A percentile compares a stretch with the other conserved stretches of the same genome.
phyloP scores from a whole-genome alignment of 2,113 vertebrate genomes.

The Oxyura jamaicensis region DNA sequence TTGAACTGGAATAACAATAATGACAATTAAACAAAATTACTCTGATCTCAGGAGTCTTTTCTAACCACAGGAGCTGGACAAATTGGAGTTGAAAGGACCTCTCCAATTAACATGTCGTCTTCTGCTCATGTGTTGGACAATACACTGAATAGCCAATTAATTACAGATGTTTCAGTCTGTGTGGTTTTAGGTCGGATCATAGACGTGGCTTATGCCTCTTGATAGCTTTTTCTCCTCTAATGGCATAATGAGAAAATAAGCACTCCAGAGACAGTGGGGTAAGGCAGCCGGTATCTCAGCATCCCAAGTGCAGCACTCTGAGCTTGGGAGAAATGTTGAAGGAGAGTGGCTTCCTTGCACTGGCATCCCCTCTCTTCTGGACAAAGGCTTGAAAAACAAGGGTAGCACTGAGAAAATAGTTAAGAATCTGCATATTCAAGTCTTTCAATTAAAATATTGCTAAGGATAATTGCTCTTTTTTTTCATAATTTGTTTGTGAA shows the following conservation, averaged over 20 bases:
- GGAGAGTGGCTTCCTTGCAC: background rate
- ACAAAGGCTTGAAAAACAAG: background rate
- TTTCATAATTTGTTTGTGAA: background rate
- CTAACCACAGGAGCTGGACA: background rate
- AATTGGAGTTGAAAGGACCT: conserved; percentile 30
- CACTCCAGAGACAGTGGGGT: background rate
- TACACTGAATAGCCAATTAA: background rate
- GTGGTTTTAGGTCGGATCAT: conserved; percentile 11
- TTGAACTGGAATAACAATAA: conserved; percentile 19
- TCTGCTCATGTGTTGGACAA: background rate
- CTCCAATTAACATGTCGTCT: background rate
- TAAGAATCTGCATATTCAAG: background rate
- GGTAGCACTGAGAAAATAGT: background rate
- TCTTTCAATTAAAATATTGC: background rate
- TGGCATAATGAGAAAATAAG: conserved; percentile 2
- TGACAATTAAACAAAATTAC: background rate
- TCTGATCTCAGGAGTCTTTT: conserved; percentile 1
- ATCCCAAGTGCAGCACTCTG: accelerated
- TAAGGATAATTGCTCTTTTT: background rate
- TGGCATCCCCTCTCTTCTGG: background rate
- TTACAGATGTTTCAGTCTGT: conserved; percentile 8
- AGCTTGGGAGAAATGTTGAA: background rate
- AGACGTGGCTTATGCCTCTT: background rate
- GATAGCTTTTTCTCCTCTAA: background rate
- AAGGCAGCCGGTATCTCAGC: background rate